Conservation (phyloP, 1,140 invertebrate species). For the Leptonema lineaticorne region DNA sequence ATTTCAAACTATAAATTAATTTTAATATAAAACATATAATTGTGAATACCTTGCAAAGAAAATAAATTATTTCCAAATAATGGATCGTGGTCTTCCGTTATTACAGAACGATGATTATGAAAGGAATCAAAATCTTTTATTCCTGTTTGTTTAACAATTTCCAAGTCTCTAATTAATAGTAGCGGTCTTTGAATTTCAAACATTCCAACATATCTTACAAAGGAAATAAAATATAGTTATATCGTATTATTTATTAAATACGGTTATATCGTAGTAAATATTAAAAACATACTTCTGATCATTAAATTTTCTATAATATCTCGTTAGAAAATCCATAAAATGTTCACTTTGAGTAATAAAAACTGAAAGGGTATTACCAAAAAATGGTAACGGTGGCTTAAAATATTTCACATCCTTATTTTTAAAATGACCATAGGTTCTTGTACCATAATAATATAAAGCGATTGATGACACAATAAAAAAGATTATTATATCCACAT, state of each 20-base stretch:
- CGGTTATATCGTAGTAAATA: no score
- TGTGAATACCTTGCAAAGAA: slow-evolving; percentile 55
- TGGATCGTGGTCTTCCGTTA: slow-evolving; percentile 53
- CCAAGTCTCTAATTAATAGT: slow-evolving; percentile 59
- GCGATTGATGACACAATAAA: no score
- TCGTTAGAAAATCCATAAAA: slow-evolving; percentile 16
- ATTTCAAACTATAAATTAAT: background rate
- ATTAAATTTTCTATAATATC: slow-evolving; percentile 22
- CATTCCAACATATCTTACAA: slow-evolving; percentile 52
- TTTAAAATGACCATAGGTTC: slow-evolving; percentile 12
- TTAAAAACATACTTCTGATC: slow-evolving; percentile 29
- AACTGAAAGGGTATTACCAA: background rate
- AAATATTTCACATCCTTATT: slow-evolving; percentile 3
- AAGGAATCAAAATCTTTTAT: slow-evolving; percentile 69
- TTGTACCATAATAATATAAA: slow-evolving; percentile 11
- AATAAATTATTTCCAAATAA: slow-evolving; percentile 57
- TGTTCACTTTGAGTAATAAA: background rate
- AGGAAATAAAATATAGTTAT: no score
- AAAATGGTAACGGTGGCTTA: background rate
- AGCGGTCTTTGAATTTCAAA: slow-evolving; percentile 52
- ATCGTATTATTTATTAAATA: no score
- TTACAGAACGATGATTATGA: slow-evolving; percentile 56
- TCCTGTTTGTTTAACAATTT: slow-evolving; percentile 60
- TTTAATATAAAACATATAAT: no score
- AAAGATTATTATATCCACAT: no score